Percentiles rank a stretch among this genome's conserved stretches.
Evolutionary conservation across 2,888 invertebrate genomes (phyloP).

Genomic region (Tipula lateralis): DNA sequence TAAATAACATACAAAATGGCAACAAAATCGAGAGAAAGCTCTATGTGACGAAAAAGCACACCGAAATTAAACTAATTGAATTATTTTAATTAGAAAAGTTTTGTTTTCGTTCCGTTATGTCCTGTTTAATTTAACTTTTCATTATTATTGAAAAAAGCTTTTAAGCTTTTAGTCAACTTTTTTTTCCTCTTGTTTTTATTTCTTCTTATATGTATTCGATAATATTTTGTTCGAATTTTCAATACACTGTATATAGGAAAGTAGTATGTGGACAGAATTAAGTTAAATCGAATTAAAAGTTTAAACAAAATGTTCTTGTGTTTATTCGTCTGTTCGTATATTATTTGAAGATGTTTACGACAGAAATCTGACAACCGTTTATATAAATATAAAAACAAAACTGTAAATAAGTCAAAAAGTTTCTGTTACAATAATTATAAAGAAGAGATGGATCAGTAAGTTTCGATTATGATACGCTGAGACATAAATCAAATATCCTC

Average conservation of each 20-base stretch:
- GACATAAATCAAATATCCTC: not conserved
- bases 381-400: not conserved
- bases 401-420: not conserved
- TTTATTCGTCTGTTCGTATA: not conserved
- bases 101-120: not conserved
- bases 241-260: not conserved
- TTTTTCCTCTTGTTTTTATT: not conserved
- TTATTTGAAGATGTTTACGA: not conserved
- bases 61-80: not conserved
- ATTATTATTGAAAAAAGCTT: constrained; percentile 24
- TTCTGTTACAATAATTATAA: too few relatives aligned
- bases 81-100: constrained; percentile 19
- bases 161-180: not conserved
- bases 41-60: not conserved
- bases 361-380: not conserved
- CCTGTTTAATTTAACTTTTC: not conserved
- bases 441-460: too few relatives aligned
- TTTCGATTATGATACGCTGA: too few relatives aligned
- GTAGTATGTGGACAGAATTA: constrained; percentile 11
- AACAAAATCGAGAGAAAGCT: not conserved
- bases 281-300: constrained; percentile 11
- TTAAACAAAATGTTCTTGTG: not conserved
- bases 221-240: not conserved
- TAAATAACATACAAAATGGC: not conserved
- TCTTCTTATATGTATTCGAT: not conserved